Evolutionary conservation across 2,888 invertebrate species (phyloP), one percentile per base, ranked within the genome.

Genomic region (Drosophila atripex): DNA sequence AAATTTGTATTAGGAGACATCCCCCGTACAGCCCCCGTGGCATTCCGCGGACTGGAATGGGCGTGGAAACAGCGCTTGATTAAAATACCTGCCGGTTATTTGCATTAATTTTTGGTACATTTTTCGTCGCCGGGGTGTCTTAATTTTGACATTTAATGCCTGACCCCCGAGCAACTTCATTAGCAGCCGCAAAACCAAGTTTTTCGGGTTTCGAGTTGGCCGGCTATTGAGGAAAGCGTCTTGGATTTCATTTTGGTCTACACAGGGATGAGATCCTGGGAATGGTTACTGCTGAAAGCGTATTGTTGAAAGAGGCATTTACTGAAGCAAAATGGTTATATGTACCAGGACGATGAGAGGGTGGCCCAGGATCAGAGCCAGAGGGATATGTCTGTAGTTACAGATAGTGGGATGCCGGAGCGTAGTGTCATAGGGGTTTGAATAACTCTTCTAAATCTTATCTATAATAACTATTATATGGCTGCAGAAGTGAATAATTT

Each of bases 21-120:
- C 38, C 58, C 21, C 21, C 0, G 21, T 23, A 23, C 21, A 28
- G 8, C 28, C 28, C 64, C 51, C 18, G 7, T 11, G 56, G 32
- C 23, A 7, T n/a, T 11, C 16, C 23, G 38, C 18, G 47, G n/a
- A 1, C 3, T 7, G 28, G 6, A 14, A 12, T 25, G 11, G 28
- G 53, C 28, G 12, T 21, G 54, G 21, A 5, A 56, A 60, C 53
- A 21, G 52, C 59, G 80, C 80, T 88, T 88, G 85, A 84, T 86
- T 85, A 86, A 86, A 85, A 85, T 88, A 80, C 84, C 88, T 86
- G 77, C 80, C 78, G 84, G 88, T 68, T 85, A 85, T 85, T 86
- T 83, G 86, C 78, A 77, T 86, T 86, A 77, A 80, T 88, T 84
- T 86, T 70, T 47, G 41, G 41, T 51, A 41, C 75, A 70, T 65